Evolutionary conservation across 1,140 invertebrate genomes (phyloP), one percentile per base, ranked within the genome.

Genomic region (Ylistrum balloti): DNA sequence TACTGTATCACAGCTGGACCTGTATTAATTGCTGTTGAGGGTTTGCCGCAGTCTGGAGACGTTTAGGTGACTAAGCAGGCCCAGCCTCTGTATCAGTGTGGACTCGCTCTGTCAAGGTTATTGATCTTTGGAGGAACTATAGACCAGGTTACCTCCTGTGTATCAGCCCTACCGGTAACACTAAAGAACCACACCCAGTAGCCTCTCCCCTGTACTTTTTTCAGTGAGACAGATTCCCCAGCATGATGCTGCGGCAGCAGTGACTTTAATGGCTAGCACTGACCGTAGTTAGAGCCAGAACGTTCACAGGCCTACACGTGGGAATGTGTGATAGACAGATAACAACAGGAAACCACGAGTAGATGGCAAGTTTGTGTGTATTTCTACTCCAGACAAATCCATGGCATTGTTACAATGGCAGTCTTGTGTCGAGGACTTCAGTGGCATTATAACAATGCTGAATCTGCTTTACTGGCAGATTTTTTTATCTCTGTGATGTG

Each of bases 251-350:
- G n/a, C 22, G 11, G 22, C 1, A 74, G 56, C 28, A 74, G 9
- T 45, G 41, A 45, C 41, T 45, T 45, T 45, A 45, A 45, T 45
- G 41, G 56, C 56, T n/a, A 74, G 56, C n/a, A 74, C 56, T 74
- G 56, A n/a, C 56, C 56, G 56, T 22, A 28, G 56, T 28, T 74
- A 74, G 1, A 74, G 22, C 56, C 13, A 74, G 56, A 9, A 74
- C 1, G 22, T 74, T 28, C 5, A 38, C 35, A 38, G 35, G 35
- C 22, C n/a, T 74, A 74, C 56, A 74, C 56, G 56, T 74, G 56
- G 56, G 56, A 74, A 74, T 74, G 56, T 74, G n/a, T 74, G 56
- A 74, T 74, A 28, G 56, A 74, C 56, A 74, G 56, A n/a, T 74
- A 17, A 74, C 56, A 74, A 17, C 41, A 45, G 41, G 41, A 45